Evolutionary conservation across 2,113 vertebrate genomes (phyloP).

Genomic region (Guaruba guarouba): DNA sequence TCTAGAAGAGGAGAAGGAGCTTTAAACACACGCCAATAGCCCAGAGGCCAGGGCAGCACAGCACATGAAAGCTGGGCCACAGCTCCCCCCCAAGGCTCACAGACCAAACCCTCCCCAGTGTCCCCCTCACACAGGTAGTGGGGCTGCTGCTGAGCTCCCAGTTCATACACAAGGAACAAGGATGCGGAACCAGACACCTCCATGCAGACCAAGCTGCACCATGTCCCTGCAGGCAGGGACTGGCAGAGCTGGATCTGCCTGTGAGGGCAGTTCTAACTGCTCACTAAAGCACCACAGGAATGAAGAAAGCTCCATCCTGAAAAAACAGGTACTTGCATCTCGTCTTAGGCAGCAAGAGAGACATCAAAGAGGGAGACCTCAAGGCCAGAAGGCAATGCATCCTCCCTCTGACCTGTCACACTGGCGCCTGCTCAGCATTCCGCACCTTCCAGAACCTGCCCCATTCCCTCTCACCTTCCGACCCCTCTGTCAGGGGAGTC

Average conservation of each 20-base stretch:
- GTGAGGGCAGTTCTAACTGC: not conserved
- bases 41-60: not conserved
- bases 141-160: not conserved
- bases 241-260: not conserved
- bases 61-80: not conserved
- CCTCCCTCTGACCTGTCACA: not conserved
- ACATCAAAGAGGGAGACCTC: not conserved
- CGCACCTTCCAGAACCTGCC: not conserved
- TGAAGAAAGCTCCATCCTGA: not conserved
- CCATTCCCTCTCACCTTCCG: slow-evolving; percentile 82
- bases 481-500: slow-evolving; percentile 92
- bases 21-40: not conserved
- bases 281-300: not conserved
- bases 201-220: not conserved
- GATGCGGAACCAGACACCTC: not conserved
- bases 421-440: rapidly evolving
- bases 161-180: rapidly evolving
- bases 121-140: too few species aligned
- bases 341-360: not conserved
- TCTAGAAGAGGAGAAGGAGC: slow-evolving; percentile 70
- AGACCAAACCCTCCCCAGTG: not conserved
- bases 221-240: not conserved
- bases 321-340: not conserved
- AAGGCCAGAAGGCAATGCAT: not conserved
- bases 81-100: not conserved